phyloP scores from a whole-genome alignment of 2,113 vertebrate species.

The Halcyon senegalensis region DNA sequence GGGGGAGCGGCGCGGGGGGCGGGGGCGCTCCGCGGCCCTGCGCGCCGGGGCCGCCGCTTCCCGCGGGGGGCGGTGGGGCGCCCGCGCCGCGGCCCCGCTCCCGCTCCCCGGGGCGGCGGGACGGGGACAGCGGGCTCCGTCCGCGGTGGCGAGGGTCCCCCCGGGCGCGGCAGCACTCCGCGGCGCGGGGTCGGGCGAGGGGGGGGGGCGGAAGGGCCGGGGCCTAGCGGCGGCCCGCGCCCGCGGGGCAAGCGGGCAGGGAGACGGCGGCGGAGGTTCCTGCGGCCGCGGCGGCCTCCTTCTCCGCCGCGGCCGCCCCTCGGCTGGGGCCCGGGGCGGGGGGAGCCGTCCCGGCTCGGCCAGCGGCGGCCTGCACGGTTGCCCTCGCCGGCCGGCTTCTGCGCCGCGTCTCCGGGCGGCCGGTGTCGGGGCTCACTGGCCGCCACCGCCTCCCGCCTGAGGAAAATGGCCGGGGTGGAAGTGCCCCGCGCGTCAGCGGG shows the following conservation, averaged over 20 bases:
- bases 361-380: not conserved
- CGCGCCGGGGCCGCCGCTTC: not conserved
- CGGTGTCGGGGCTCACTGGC: not conserved
- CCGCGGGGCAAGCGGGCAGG: not conserved
- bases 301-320: not conserved
- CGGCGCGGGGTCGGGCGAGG: not conserved
- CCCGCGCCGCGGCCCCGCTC: not conserved
- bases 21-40: slow-evolving; percentile 19
- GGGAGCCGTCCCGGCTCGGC: not conserved
- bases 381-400: not conserved
- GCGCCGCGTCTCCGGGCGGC: not conserved
- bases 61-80: not conserved
- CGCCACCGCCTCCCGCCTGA: not conserved
- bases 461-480: slow-evolving; percentile 29
- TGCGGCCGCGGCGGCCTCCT: not conserved
- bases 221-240: not conserved
- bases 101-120: not conserved
- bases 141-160: not conserved
- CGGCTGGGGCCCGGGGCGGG: not conserved
- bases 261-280: not conserved
- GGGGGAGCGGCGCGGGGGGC: slow-evolving; percentile 61
- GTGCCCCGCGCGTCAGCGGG: not conserved
- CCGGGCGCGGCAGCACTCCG: not conserved
- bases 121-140: not conserved
- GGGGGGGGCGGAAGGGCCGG: not conserved